These are phyloP conservation scores for Sitobion miscanthi DNA, from an alignment of 1,140 invertebrate species.

Conservation along the genomic window DNA sequence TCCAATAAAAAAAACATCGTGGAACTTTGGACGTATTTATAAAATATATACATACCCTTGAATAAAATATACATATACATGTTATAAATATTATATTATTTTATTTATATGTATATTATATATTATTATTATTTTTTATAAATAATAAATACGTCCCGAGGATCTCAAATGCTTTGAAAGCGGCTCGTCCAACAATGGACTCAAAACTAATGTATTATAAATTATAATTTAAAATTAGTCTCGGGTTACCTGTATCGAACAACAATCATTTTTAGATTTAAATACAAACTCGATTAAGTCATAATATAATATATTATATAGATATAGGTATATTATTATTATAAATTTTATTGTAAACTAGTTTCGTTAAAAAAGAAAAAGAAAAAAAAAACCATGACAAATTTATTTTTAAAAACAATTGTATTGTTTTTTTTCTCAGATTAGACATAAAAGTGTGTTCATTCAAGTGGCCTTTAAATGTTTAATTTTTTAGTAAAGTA, in stretches of 20 bases:
- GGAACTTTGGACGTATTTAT: slow-evolving; percentile 5
- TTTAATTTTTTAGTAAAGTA: slow-evolving; percentile 50
- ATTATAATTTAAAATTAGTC: slow-evolving; percentile 27
- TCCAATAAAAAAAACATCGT: background rate
- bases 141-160: slow-evolving; percentile 5
- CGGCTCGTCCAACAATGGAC: background rate
- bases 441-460: slow-evolving; percentile 45
- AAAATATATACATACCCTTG: slow-evolving; percentile 8
- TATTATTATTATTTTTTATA: slow-evolving; percentile 1
- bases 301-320: slow-evolving; percentile 23
- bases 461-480: slow-evolving; percentile 50
- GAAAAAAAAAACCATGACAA: background rate
- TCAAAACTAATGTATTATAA: background rate
- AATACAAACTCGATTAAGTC: slow-evolving; percentile 9
- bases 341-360: slow-evolving; percentile 42
- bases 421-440: background rate
- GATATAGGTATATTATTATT: slow-evolving; percentile 7
- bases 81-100: too few species aligned
- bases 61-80: slow-evolving; percentile 6
- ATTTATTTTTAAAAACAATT: background rate
- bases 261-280: slow-evolving; percentile 49
- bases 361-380: slow-evolving; percentile 18
- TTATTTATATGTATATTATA: too few species aligned
- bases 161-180: background rate
- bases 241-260: slow-evolving; percentile 27